Evolutionary conservation across 1,140 invertebrate genomes (phyloP).

Genomic region (Zaprionus nigranus): DNA sequence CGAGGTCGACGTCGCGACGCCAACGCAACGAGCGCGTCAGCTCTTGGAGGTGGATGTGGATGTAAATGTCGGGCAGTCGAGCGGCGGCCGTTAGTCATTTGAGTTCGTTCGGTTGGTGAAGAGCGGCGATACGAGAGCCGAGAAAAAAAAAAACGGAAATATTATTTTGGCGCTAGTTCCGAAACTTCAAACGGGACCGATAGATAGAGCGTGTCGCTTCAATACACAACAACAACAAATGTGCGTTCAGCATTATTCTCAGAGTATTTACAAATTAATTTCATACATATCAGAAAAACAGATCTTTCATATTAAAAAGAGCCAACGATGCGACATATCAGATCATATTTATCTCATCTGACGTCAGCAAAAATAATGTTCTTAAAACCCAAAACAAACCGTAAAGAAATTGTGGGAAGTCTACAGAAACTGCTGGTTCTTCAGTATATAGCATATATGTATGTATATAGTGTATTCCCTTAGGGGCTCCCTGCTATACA

Average conservation of each 20-base stretch:
- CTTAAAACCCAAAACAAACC: conserved; percentile 6
- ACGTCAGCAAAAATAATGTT: conserved; percentile 32
- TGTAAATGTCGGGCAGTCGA: conserved; percentile 72
- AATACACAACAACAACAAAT: conserved; percentile 17
- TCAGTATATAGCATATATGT: too few relatives aligned
- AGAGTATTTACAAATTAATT: conserved; percentile 28
- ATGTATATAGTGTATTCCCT: too few relatives aligned
- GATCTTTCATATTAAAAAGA: background rate
- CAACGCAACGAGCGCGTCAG: conserved; percentile 30
- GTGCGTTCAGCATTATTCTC: conserved; percentile 25
- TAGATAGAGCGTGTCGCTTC: conserved; percentile 14
- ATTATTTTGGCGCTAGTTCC: conserved; percentile 23
- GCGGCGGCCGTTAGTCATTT: conserved; percentile 74
- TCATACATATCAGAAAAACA: background rate
- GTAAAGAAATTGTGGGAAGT: too few relatives aligned
- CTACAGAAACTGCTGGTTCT: too few relatives aligned
- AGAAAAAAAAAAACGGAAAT: conserved; percentile 18
- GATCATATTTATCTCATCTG: conserved; percentile 15
- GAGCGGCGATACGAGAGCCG: conserved; percentile 32
- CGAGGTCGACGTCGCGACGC: conserved; percentile 22
- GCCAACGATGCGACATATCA: background rate
- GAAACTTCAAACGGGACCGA: conserved; percentile 12
- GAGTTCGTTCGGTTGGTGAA: conserved; percentile 75
- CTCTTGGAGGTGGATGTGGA: conserved; percentile 59
- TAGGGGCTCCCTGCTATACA: background rate